Base-by-base conservation (phyloP, 92 coral and sea anemone genomes). In the Epizoanthus illoricatus region DNA sequence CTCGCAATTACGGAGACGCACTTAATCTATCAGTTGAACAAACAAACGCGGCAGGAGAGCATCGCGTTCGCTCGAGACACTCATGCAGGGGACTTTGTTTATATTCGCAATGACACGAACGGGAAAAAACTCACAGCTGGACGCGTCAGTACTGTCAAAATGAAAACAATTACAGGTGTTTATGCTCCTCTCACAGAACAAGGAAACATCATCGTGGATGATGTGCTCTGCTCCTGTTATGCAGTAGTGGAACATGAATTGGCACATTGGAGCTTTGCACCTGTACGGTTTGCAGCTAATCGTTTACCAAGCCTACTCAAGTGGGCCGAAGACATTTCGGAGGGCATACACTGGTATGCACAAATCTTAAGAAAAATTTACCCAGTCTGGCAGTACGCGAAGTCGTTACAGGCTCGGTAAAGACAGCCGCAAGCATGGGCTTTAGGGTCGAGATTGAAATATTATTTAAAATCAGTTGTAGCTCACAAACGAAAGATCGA, bases 161-260 rank as follows among this genome's bases (percentile, higher is more conserved):
- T 75, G 43, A 75, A 80, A 18, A 62, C 57, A 47, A 70, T 85
- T 28, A 72, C 42, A 15, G 99, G 99, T 5, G 93, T 86, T 3
- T 91, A 88, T 75, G 99, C 99, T 6, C 99, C 99, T 24, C 90
- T 97, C 63, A 97, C 98, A n/a, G 92, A 94, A 86, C 85, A 92
- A 10, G 99, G 99, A 16, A 97, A 89, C 75, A 86, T 97, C 36
- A 55, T 94, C 0, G 99, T 97, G 61, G 93, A 97, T 71, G 85
- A 87, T 43, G 81, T 92, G 10, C 82, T 92, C 2, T 92, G 90
- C n/a, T 97, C 99, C 1, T 93, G 99, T 43, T 97, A 97, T 69
- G 99, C 98, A 10, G 64, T 94, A 0, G 79, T 92, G 20, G 90
- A 88, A 41, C 91, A 89, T 6, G 78, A 67, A 24, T 42, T 93